Base-by-base conservation (phyloP, 2,888 invertebrate species). In the Nineta flava region DNA sequence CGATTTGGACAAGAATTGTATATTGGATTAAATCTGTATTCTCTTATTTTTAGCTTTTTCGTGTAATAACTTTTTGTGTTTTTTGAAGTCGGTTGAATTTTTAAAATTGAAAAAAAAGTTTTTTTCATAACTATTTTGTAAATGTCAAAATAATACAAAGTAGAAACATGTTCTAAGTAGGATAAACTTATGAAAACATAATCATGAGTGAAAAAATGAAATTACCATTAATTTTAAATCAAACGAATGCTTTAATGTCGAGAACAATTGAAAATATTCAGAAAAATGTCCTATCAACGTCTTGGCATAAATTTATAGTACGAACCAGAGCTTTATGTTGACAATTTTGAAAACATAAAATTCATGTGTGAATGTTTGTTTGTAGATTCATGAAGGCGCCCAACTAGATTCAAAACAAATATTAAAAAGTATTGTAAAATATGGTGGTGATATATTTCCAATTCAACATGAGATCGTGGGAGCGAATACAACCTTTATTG, bases 361-460 rank as follows among this genome's bases (percentile, higher is more conserved):
- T 10, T 35, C n/a, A n/a, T n/a, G n/a, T n/a, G n/a, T 47, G 21
- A 12, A 26, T 38, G 10, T n/a, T 42, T 35, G 15, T 56, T 57
- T 26, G 5, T 44, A 63, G 63, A 56, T 63, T 21, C 55, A 58
- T 47, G 61, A 62, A 55, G 66, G 67, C 10, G 61, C 57, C 6
- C 57, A 58, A 9, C 62, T 62, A 42, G 59, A 64, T 2, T 60
- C 65, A 40, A 67, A 70, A 52, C 52, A 53, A 6, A 59, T 72
- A 15, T 56, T 74, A 21, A 65, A 65, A 56, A 62, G 65, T 7
- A 64, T 74, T 50, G 56, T 73, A 43, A 62, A 63, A 21, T 61
- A 68, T 15, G 64, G 71, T 2, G 63, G 65, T 2, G 72, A 73
- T 56, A 60, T 74, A 19, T 68, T 73, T 50, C 74, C 74, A 4